phyloP scores from a whole-genome alignment of 2,113 vertebrate species.

The Murina feae region DNA sequence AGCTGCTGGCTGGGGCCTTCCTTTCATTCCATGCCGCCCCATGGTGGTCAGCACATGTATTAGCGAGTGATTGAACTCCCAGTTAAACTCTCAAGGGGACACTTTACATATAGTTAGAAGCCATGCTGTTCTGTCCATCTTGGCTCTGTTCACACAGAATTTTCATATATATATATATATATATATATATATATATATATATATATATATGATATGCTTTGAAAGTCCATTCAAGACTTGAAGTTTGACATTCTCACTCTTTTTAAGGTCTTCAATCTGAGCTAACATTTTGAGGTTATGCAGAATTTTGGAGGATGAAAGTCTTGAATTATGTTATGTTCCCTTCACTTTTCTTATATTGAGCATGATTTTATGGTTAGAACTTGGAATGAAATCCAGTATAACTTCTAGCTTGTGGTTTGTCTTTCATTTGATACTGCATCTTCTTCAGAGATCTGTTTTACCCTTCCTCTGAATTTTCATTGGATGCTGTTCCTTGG shows the following conservation, averaged over 20 bases:
- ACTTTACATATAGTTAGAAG: too few relatives aligned
- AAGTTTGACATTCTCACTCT: not conserved
- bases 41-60: too few relatives aligned
- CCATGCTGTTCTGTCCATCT: too few relatives aligned
- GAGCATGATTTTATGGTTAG: not conserved
- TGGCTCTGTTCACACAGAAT: too few relatives aligned
- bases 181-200: too few relatives aligned
- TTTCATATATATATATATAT: too few relatives aligned
- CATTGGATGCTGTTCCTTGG: not conserved
- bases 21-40: too few relatives aligned
- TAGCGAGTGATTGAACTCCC: too few relatives aligned
- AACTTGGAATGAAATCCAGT: not conserved
- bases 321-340: not conserved
- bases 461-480: not conserved
- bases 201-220: not conserved
- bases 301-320: not conserved
- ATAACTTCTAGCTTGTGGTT: not conserved
- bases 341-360: not conserved
- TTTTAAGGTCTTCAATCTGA: not conserved
- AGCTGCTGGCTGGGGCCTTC: too few relatives aligned
- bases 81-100: too few relatives aligned
- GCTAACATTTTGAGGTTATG: not conserved
- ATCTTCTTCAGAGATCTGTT: not conserved
- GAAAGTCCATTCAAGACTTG: not conserved
- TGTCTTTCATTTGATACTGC: not conserved